Evolutionary conservation across 30 jellyfish, hydroid and myxozoan species (phyloP), one percentile per base, ranked within the genome.

Genomic region (Catostylus mosaicus): DNA sequence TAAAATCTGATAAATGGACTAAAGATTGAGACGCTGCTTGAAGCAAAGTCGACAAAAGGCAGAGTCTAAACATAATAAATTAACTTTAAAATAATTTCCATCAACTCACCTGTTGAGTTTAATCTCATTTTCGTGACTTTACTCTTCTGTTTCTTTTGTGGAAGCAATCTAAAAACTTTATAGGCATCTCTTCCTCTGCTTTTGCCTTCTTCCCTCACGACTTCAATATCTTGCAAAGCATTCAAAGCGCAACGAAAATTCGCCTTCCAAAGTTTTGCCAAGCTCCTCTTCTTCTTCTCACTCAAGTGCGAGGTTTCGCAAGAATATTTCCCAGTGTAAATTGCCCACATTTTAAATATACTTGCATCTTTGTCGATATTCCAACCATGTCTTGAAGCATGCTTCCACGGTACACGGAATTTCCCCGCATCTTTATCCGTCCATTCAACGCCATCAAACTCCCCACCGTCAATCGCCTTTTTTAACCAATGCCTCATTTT

Each of bases 351-450:
- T 71, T 91, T 91, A 67, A 91, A 91, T 26, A 91, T 60, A 38
- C 95, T 48, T 23, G 96, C 98, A 57, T 91, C 98, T 40, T 77
- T 76, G 51, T 82, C 91, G 26, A 77, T 64, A 69, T 56, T 83
- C 95, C 95, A 91, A 24, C 93, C 98, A 26, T 91, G 98, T n/a
- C 98, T 62, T 2, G 98, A 91, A 27, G 96, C 98, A 68, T 91
- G 98, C 63, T 85, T 91, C 98, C 98, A 91, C 2, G 95, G 86
- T 5, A 91, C 88, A 6, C 87, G 88, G 62, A 91, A 91, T 38
- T 64, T 70, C 27, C 93, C 89, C 12, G 50, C 65, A 24, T 35
- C 33, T 27, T 54, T 77, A 65, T 91, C 91, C 12, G 78, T 30
- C 98, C 98, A 91, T 32, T 79, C 86, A n/a, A 91, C 85, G 14